phyloP scores from a whole-genome alignment of 2,113 vertebrate species.

The Atlantisia rogersi region DNA sequence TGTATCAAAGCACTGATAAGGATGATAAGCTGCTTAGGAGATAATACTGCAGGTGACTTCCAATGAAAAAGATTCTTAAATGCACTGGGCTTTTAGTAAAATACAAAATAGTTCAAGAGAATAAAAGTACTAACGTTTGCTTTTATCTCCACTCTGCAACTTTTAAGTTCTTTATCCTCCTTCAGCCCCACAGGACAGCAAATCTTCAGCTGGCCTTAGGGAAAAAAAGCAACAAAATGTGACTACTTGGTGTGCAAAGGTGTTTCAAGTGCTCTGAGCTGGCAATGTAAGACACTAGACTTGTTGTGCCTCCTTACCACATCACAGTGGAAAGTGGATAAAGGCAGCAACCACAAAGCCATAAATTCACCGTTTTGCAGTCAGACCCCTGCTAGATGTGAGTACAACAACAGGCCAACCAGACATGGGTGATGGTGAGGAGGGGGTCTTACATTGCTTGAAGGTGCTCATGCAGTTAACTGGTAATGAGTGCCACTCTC shows the following conservation, averaged over 20 bases:
- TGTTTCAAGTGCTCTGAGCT: background rate
- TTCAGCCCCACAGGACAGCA: background rate
- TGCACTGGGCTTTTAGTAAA: background rate
- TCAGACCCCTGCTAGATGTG: background rate
- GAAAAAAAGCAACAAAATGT: background rate
- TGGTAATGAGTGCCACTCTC: background rate
- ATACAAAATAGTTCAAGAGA: background rate
- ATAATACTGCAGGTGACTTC: background rate
- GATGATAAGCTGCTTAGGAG: background rate
- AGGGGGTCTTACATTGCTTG: background rate
- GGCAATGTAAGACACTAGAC: background rate
- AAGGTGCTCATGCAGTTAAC: background rate
- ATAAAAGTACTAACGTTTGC: background rate
- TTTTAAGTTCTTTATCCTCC: background rate
- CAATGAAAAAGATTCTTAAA: background rate
- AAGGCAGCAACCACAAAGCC: background rate
- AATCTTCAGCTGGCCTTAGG: background rate
- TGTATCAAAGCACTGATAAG: background rate
- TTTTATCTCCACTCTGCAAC: background rate
- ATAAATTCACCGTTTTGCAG: background rate
- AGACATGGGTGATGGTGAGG: background rate
- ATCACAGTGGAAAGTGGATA: background rate
- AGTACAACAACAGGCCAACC: background rate
- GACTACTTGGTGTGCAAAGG: background rate
- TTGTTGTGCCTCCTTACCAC: background rate